Percentiles rank a stretch among this genome's conserved stretches.
These are phyloP conservation scores for Drosophila anomalata DNA, from an alignment of 2,888 invertebrate genomes.

Conservation along the genomic window DNA sequence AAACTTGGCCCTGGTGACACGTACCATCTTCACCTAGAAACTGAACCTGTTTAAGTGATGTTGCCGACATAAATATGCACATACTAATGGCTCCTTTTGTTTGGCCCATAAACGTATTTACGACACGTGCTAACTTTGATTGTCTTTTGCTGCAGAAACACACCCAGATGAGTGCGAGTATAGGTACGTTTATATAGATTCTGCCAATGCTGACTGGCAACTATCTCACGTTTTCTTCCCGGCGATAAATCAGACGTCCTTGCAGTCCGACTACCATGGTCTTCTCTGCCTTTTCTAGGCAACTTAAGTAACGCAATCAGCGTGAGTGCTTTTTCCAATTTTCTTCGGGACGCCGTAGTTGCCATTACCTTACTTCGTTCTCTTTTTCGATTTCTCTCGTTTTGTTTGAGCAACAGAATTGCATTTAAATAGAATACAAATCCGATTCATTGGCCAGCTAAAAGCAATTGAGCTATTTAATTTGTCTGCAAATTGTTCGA, in stretches of 20 bases:
- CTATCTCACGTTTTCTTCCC: conserved; percentile 51
- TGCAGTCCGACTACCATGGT: conserved; percentile 29
- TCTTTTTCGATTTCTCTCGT: background rate
- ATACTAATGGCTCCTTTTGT: conserved; percentile 38
- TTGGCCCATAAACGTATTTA: conserved; percentile 49
- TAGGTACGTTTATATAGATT: conserved; percentile 22
- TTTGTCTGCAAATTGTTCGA: conserved; percentile 40
- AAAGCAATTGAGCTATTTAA: conserved; percentile 48
- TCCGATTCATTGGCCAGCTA: conserved; percentile 44
- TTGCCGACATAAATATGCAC: conserved; percentile 51
- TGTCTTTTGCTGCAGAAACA: conserved; percentile 44
- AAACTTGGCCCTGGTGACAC: conserved; percentile 32
- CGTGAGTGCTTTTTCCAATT: conserved; percentile 56
- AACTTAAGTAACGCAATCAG: conserved; percentile 61
- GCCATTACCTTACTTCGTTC: conserved; percentile 8
- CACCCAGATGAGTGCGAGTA: conserved; percentile 2
- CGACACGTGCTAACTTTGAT: conserved; percentile 57
- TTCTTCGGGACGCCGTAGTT: conserved; percentile 5
- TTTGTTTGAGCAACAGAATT: conserved; percentile 23
- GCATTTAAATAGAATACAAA: conserved; percentile 41
- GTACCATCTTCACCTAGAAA: conserved; percentile 8
- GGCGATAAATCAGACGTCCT: conserved; percentile 56
- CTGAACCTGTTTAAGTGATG: conserved; percentile 32
- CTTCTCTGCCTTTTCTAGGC: conserved; percentile 21
- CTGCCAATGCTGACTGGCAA: conserved; percentile 39